Evolutionary conservation across 2,797 vertebrate genomes (phyloP).

Genomic region (Anniella stebbinsi): DNA sequence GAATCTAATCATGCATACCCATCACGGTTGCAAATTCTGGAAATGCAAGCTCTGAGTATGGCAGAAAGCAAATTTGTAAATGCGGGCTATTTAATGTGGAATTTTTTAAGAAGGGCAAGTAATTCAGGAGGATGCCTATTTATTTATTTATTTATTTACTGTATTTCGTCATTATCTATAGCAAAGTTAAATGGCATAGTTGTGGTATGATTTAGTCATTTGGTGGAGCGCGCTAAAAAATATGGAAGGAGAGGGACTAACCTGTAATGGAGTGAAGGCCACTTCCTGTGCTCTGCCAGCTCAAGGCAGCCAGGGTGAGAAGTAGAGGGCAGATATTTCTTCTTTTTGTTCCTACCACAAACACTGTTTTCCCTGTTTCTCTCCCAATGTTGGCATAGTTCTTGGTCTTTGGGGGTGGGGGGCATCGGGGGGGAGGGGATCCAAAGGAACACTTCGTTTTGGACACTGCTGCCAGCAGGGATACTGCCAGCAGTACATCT

Average conservation of each 20-base stretch:
- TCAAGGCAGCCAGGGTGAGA: no score
- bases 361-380: no score
- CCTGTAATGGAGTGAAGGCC: not conserved
- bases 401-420: not conserved
- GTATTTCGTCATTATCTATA: not conserved
- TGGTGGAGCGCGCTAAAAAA: not conserved
- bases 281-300: no score
- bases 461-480: not conserved
- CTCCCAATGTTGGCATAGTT: not conserved
- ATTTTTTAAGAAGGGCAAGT: not conserved
- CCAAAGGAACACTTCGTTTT: not conserved
- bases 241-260: not conserved
- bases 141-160: not conserved
- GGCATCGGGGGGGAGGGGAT: no score
- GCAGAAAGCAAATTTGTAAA: not conserved
- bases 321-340: no score
- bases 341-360: no score
- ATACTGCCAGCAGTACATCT: not conserved
- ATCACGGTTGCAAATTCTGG: not conserved
- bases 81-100: not conserved
- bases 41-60: not conserved
- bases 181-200: not conserved
- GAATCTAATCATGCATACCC: not conserved
- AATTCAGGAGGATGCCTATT: not conserved
- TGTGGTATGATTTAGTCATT: not conserved